phyloP scores from a whole-genome alignment of 2,113 vertebrate genomes.

The Glaucidium brasilianum region DNA sequence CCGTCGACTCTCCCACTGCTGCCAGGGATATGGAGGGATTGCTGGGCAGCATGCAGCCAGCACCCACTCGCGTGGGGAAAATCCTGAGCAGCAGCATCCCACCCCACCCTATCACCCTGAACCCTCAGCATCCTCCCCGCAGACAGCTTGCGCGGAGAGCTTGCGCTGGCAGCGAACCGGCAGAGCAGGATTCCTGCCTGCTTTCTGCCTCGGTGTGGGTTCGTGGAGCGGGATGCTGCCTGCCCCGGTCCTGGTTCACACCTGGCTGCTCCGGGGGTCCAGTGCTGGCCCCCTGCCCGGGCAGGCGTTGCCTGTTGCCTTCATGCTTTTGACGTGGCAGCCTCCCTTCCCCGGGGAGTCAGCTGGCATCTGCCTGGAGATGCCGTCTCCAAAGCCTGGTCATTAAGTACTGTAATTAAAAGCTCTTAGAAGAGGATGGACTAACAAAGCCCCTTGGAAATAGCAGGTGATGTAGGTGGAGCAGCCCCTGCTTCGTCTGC shows the following conservation, averaged over 20 bases:
- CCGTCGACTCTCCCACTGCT: background rate
- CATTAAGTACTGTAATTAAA: background rate
- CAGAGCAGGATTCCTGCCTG: conserved; percentile 26
- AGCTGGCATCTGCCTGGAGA: fast-evolving
- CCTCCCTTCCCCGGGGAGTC: background rate
- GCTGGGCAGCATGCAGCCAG: background rate
- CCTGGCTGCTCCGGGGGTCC: background rate
- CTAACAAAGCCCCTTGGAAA: background rate
- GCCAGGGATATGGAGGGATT: fast-evolving
- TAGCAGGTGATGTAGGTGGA: background rate
- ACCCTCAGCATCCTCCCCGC: background rate
- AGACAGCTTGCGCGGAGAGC: background rate
- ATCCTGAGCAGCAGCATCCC: background rate
- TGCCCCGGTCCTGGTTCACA: fast-evolving
- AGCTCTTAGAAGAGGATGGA: background rate
- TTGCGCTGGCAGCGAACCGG: background rate
- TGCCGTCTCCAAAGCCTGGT: background rate
- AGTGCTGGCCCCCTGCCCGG: background rate
- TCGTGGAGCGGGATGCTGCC: fast-evolving
- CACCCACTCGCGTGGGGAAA: fast-evolving
- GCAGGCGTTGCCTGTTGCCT: fast-evolving
- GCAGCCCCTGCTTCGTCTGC: fast-evolving
- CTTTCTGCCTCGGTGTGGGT: background rate
- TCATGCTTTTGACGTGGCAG: background rate
- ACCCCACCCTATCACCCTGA: background rate